Evolutionary conservation across 2,888 invertebrate species (phyloP), one percentile per base, ranked within the genome.

Genomic region (Drosophila acutilabella): DNA sequence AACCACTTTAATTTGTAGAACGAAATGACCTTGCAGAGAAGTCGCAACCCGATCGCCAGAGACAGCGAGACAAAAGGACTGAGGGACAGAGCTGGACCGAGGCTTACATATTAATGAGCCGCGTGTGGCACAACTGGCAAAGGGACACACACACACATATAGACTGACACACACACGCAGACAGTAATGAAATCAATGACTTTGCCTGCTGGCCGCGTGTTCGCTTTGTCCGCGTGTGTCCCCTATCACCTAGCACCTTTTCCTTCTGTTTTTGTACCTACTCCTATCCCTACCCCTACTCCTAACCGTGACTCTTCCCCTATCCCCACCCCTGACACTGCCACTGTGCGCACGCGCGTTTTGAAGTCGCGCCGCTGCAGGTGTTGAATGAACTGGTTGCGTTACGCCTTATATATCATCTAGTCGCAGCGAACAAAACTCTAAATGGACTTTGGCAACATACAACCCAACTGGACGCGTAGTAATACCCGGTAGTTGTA

Each of bases 301-400:
- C 20, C 50, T 50, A 5, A 26, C 16, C 2, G 13, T 18, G 16
- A 30, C 30, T 30, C 36, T 16, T 36, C 23, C 52, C 52, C 33
- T n/a, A 38, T 14, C 38, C 40, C n/a, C 30, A 14, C 52, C 52
- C 33, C 8, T 45, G 44, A 41, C 20, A 36, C 2, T 72, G 64
- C 64, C 77, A 44, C 70, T 64, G 71, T 64, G 66, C 83, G 73
- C 81, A 80, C 81, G 80, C 78, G 84, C 70, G 75, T 76, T 70
- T 78, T 71, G 68, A 69, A 71, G 71, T 78, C 58, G 68, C 74
- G 66, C 65, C 65, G 65, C 65, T 70, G 89, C 89, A 89, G 89
- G 89, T 89, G 89, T 80, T 72, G 76, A 67, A 62, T 73, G 80
- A 78, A 89, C 89, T 85, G 83, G 89, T 89, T 89, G 71, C 75